Evolutionary conservation across 2,797 vertebrate species (phyloP), one percentile per base, ranked within the genome.

Genomic region (Sylvilagus floridanus): DNA sequence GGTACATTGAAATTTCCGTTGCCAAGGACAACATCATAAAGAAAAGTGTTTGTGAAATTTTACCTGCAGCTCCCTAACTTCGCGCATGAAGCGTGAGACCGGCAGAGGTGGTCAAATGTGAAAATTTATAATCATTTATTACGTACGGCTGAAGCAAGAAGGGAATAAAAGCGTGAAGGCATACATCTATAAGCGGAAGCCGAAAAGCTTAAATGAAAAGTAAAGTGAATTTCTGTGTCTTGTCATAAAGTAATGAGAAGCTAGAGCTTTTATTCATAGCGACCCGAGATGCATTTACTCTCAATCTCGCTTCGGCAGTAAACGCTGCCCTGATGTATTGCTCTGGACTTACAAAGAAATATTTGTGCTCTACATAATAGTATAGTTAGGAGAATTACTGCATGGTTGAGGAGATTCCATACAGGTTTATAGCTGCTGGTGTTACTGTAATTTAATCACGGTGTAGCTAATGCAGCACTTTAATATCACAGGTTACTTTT

Each of bases 21-120:
- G 98, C 98, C 99, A 99, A 99, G 99, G 99, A 99, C 99, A 99
- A 98, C 99, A 99, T 99, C 99, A 99, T 99, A 99, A 99, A 99
- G 99, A 99, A 99, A 98, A 98, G 98, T 98, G 98, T 98, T 99
- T 99, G 99, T 98, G 98, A 98, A 98, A 98, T 99, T 99, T 99
- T 98, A 99, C 99, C 99, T 99, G 99, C 98, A 98, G 98, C 98
- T 98, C 96, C 98, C 98, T 98, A 99, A 99, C 98, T 99, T 99
- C 98, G 98, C 98, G 98, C 99, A 99, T 99, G 98, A 98, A 98
- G 98, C 98, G 98, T 98, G 97, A 98, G 98, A 97, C 98, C 95
- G 97, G 98, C 98, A 98, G 98, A 98, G 98, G 98, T 99, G 99
- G 99, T 99, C 99, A 98, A 98, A 99, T 99, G 99, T 98, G 98